Evolutionary conservation across 2,797 vertebrate genomes (phyloP).

Genomic region (Pteropus rufus): DNA sequence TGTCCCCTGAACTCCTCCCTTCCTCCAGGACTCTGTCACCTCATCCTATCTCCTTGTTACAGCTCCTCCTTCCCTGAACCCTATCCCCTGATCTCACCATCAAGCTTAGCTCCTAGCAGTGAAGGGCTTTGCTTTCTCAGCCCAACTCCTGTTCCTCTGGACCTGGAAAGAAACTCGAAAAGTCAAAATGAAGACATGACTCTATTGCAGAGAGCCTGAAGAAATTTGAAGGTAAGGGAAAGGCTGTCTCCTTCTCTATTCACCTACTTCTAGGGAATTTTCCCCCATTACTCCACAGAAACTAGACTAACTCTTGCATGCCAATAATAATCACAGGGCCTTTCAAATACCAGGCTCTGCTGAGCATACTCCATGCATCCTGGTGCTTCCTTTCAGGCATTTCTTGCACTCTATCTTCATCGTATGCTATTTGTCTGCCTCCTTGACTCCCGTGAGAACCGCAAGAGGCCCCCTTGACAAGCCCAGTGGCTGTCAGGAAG

Average conservation of each 20-base stretch:
- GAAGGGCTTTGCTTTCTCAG: neutral
- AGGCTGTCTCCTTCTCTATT: neutral
- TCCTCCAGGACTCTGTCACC: too few relatives aligned
- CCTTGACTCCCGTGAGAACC: neutral
- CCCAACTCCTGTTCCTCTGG: neutral
- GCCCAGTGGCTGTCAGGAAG: neutral
- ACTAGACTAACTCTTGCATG: fast-evolving
- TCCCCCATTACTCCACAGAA: neutral
- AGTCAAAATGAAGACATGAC: neutral
- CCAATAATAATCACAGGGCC: too few relatives aligned
- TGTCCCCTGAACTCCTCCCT: too few relatives aligned
- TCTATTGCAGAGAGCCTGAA: neutral
- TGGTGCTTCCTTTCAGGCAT: neutral
- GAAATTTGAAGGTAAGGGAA: neutral
- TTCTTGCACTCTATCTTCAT: neutral
- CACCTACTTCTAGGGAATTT: neutral
- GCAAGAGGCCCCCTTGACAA: too few relatives aligned
- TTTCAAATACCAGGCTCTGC: neutral
- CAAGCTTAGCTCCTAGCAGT: neutral
- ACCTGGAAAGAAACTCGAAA: neutral
- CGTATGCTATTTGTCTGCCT: neutral
- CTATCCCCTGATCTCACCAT: neutral
- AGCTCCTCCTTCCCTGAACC: neutral
- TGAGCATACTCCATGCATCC: neutral
- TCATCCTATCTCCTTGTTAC: neutral